Conservation (phyloP, 2,888 invertebrate genomes). For the Maniola hyperantus region DNA sequence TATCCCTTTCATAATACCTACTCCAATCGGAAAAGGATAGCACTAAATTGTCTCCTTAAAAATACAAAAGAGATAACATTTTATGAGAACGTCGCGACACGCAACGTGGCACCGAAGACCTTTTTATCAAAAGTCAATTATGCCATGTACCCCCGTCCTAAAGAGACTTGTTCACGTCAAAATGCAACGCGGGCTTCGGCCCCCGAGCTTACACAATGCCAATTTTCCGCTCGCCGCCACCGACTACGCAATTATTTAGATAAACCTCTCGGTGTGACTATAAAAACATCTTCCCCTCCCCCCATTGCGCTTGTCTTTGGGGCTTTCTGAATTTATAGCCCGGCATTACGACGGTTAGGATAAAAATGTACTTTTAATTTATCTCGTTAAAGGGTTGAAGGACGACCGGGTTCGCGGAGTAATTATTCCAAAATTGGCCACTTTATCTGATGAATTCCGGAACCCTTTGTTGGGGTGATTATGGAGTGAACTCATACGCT, state of each 20-base stretch:
- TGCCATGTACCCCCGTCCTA: slow-evolving; percentile 34
- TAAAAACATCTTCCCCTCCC: slow-evolving; percentile 80
- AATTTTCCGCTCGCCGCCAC: slow-evolving; percentile 82
- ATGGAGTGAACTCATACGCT: slow-evolving; percentile 75
- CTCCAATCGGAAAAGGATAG: too few relatives aligned
- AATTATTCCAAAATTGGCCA: slow-evolving; percentile 82
- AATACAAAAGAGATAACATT: not conserved
- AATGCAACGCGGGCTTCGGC: slow-evolving; percentile 40
- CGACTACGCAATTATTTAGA: slow-evolving; percentile 82
- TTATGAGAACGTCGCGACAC: not conserved
- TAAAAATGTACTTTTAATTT: slow-evolving; percentile 83
- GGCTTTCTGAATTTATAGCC: slow-evolving; percentile 80
- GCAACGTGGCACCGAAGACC: not conserved
- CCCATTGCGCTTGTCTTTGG: slow-evolving; percentile 77
- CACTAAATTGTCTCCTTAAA: not conserved
- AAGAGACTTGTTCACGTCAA: slow-evolving; percentile 45
- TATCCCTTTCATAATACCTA: too few relatives aligned
- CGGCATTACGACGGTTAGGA: slow-evolving; percentile 77
- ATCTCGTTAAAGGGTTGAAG: slow-evolving; percentile 83
- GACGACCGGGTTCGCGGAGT: slow-evolving; percentile 79
- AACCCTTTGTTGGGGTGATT: slow-evolving; percentile 69
- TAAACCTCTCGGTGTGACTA: slow-evolving; percentile 82
- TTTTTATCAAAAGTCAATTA: slow-evolving; percentile 42
- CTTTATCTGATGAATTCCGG: slow-evolving; percentile 80
- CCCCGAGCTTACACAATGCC: slow-evolving; percentile 63